Base-by-base conservation (phyloP, 2,888 invertebrate genomes). In the Morinoia aosen region DNA sequence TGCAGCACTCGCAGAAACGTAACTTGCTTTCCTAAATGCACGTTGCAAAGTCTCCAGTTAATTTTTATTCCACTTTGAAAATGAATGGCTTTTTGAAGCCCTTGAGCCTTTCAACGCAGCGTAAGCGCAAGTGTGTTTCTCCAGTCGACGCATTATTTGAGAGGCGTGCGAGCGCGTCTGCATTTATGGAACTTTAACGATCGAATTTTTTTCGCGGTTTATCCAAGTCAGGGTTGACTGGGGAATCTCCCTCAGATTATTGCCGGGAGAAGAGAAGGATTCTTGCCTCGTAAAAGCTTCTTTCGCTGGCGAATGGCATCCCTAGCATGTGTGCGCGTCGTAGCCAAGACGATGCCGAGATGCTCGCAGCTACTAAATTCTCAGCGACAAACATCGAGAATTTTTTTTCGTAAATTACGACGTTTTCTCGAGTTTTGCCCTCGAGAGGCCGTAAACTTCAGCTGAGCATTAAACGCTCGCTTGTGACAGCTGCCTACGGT, bases 131-230 rank as follows among this genome's bases (percentile, higher is more conserved):
- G 10, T n/a, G 93, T 57, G 25, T 57, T 57, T 19, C n/a, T 56
- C 57, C 93, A 33, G 33, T 56, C 93, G 40, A 16, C 16, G 93
- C 93, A 93, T 93, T 93, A 93, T 93, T 93, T 93, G 93, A 57
- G 25, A 48, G 40, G 48, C 57, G 93, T 11, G 56, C 8, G 48
- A 90, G 48, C 93, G 39, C 93, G 19, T 25, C 93, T 93, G 58
- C 93, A 93, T 93, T 93, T 93, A 93, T 93, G 93, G 93, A 93
- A 93, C 93, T 58, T 93, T 93, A 93, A 93, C 93, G 93, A 93
- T 93, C 93, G 57, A 93, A 93, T 93, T 93, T 93, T 93, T 93
- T 93, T 93, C 40, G 57, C 56, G n/a, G 93, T 48, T 93, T 39
- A 93, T 93, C 93, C 93, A 57, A 93, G 93, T 57, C 57, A 33